Evolutionary conservation across 2,888 invertebrate genomes (phyloP).

Genomic region (Pyrocoelia pectoralis): DNA sequence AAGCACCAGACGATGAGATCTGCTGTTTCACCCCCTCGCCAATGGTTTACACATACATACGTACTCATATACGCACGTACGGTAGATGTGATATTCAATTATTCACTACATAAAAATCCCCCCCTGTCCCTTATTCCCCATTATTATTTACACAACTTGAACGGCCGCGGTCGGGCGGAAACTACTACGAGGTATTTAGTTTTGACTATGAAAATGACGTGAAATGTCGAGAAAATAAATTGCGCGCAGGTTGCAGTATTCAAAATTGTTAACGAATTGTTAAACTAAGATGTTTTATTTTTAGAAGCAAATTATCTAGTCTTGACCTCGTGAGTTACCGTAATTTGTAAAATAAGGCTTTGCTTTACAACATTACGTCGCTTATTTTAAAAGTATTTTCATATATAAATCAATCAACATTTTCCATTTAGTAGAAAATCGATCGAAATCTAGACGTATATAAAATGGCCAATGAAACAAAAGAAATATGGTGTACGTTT

Average conservation of each 20-base stretch:
- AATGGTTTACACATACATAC: not conserved
- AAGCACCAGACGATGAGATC: conserved; percentile 50
- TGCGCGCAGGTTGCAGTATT: conserved; percentile 10
- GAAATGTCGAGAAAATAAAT: conserved; percentile 17
- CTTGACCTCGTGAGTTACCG: conserved; percentile 23
- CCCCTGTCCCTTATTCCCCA: conserved; percentile 13
- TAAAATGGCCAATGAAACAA: too few species aligned
- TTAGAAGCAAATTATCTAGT: conserved; percentile 30
- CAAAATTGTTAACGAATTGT: conserved; percentile 19
- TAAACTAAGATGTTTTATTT: conserved; percentile 20
- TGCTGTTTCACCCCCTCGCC: conserved; percentile 33
- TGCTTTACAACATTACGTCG: conserved; percentile 1
- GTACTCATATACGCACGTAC: conserved; percentile 17
- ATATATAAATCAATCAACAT: too few species aligned
- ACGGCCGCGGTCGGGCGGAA: not conserved
- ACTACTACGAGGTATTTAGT: conserved; percentile 18
- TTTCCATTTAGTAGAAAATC: too few species aligned
- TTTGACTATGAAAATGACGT: conserved; percentile 4
- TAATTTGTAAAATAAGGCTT: conserved; percentile 19
- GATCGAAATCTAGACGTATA: too few species aligned
- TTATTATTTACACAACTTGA: conserved; percentile 18
- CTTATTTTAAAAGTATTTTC: not conserved
- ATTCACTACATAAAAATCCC: conserved; percentile 18
- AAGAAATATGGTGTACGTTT: too few species aligned
- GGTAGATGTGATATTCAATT: conserved; percentile 41